phyloP scores from a whole-genome alignment of 2,888 invertebrate genomes.

The Eucera pruinosa region DNA sequence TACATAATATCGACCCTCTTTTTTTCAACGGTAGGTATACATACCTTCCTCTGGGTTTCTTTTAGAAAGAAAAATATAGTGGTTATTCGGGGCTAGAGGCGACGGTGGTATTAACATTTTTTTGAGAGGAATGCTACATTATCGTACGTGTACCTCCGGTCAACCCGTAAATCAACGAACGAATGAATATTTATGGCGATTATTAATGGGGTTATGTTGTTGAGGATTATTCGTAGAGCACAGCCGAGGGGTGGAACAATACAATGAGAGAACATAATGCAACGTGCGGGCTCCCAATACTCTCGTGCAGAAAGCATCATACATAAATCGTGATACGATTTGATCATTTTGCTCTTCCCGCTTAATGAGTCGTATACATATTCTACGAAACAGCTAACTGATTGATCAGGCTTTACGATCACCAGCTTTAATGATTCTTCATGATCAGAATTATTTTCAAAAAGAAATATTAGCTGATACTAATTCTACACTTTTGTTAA shows the following conservation, averaged over 20 bases:
- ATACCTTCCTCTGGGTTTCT: background rate
- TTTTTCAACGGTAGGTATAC: slow-evolving; percentile 54
- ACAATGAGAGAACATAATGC: slow-evolving; percentile 74
- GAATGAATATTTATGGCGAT: slow-evolving; percentile 78
- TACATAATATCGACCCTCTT: slow-evolving; percentile 20
- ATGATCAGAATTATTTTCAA: too few species aligned
- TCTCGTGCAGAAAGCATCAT: slow-evolving; percentile 30
- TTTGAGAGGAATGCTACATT: slow-evolving; percentile 56
- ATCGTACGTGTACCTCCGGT: slow-evolving; percentile 39
- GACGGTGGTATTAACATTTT: slow-evolving; percentile 54
- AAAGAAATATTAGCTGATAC: background rate
- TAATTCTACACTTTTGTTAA: too few species aligned
- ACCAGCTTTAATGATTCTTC: background rate
- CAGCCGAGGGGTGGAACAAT: slow-evolving; percentile 39
- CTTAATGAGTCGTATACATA: slow-evolving; percentile 1
- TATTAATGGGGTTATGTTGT: slow-evolving; percentile 77
- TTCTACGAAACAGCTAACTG: background rate
- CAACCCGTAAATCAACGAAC: slow-evolving; percentile 73
- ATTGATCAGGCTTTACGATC: background rate
- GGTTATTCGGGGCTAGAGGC: slow-evolving; percentile 2
- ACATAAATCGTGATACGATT: slow-evolving; percentile 31
- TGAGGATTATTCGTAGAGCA: slow-evolving; percentile 73
- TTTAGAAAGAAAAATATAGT: slow-evolving; percentile 44
- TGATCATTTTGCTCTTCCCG: slow-evolving; percentile 36
- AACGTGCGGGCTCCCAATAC: slow-evolving; percentile 62